These are phyloP conservation scores for Heterodera carotae DNA, from an alignment of 1,140 invertebrate genomes.

Conservation along the genomic window DNA sequence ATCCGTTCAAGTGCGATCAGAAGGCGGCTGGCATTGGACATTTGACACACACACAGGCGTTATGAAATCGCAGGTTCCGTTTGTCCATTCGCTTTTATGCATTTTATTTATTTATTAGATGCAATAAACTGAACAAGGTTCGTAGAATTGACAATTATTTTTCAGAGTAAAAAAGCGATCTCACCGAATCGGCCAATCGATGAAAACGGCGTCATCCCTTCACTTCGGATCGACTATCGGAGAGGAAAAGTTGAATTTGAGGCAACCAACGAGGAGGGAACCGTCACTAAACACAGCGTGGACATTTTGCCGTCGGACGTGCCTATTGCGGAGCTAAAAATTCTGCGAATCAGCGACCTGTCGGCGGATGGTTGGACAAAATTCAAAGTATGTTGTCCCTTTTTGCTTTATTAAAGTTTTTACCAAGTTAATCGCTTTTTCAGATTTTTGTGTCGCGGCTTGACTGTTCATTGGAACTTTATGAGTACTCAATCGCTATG, in stretches of 20 bases:
- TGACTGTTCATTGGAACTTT: slow-evolving; percentile 43
- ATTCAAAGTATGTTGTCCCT: background rate
- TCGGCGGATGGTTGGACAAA: background rate
- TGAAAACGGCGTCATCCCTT: background rate
- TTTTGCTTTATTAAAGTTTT: background rate
- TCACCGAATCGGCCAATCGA: background rate
- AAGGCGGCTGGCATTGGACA: slow-evolving; percentile 28
- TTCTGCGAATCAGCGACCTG: background rate
- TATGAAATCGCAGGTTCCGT: slow-evolving; percentile 36
- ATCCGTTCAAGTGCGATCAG: background rate
- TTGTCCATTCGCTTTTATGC: background rate
- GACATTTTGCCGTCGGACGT: background rate
- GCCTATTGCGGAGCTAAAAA: slow-evolving; percentile 6
- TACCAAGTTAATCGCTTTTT: no score
- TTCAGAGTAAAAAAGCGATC: background rate
- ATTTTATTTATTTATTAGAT: background rate
- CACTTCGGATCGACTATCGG: background rate
- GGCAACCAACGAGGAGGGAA: background rate
- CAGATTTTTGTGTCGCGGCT: slow-evolving; percentile 18
- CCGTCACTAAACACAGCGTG: background rate
- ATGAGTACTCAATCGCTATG: slow-evolving; percentile 1
- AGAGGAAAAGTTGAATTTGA: background rate
- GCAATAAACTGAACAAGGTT: no score
- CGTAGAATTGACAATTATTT: background rate
- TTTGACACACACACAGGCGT: slow-evolving; percentile 46